Evolutionary conservation across 2,113 vertebrate species (phyloP), one percentile per base, ranked within the genome.

Genomic region (Xiphophorus maculatus): DNA sequence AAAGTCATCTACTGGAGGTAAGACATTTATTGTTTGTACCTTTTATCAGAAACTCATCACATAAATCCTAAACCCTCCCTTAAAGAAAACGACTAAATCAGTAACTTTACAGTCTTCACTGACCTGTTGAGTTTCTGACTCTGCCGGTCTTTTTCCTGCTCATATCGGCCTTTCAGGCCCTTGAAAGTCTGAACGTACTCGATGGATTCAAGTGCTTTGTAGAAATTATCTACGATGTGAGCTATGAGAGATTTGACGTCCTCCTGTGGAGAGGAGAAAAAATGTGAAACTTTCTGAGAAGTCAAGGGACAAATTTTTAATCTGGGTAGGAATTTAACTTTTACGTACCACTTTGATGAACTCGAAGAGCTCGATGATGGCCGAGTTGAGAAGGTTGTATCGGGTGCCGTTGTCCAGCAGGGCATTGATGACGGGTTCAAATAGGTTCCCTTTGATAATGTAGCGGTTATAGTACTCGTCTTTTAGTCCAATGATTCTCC

Each of bases 181-280:
- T 99, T 99, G 90, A 99, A 99, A 0, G 98, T 99, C 93, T 99
- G 98, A 91, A 99, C 98, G 42, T 99, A 99, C 77, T 99, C 98
- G 30, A 99, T 98, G 27, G 97, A 96, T 94, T 99, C 98, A 94
- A 99, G 98, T 92, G 97, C 96, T 94, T 97, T 97, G 93, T 98
- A 98, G 93, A 99, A 99, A 91, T 99, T 98, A 91, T 99, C 97
- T 90, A 99, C 96, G 89, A 99, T 99, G 94, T 99, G 97, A 90
- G 97, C 95, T 79, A 97, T 99, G 83, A 99, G 96, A 82, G 97
- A 99, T 88, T 98, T 98, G 82, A 99, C 95, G 90, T 99, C 97
- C 94, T 99, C 98, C 98, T 99, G 92, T 29, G 58, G 81, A 73
- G 86, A 92, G 68, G 11, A 0, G 9, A 13, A n/a, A 4, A 61